Base-by-base conservation (phyloP, 2,113 vertebrate species). In the Andinoacara biseriatus region DNA sequence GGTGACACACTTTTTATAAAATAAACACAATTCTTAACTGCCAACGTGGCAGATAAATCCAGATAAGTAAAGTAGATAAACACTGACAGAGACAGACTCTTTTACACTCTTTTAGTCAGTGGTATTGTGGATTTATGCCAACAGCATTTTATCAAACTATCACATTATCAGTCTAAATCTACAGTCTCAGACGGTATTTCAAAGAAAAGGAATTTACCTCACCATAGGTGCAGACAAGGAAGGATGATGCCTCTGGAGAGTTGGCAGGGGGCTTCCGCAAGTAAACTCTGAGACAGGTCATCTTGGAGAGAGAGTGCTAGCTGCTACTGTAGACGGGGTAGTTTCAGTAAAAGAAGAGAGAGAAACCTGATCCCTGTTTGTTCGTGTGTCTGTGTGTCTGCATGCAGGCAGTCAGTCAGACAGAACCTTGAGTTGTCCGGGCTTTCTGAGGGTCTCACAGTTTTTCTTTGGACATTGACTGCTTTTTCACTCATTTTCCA, bases 191-290 rank as follows among this genome's bases (percentile, higher is more conserved):
- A 31, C 29, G 24, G 10, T 69, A 31, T 52, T 69, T 52, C 17
- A 63, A 76, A 54, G 18, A 7, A 46, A 18, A 79, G 2, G 33
- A 80, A 52, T 35, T 62, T 10, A 72, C 1, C 91, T 94, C 83
- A 95, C 94, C 94, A 10, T 89, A 65, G 52, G 92, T 92, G 1
- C 52, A 89, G 61, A 94, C 82, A 40, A 92, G 77, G 80, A 95
- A 90, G 58, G 94, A 90, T 1, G 91, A 58, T 3, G 82, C 49
- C 58, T 89, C 84, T 1, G 84, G 33, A 17, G 78, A 78, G 67
- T 10, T 77, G 58, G 59, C 20, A 5, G 80, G 20, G 1, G 83
- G 58, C 11, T 85, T 86, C 62, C 86, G 90, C 59, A 90, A 74
- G 87, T 78, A 69, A 59, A 86, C 93, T 86, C 82, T 83, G 61